Conservation (phyloP, 1,140 invertebrate genomes). For the Epicauta chinensis region DNA sequence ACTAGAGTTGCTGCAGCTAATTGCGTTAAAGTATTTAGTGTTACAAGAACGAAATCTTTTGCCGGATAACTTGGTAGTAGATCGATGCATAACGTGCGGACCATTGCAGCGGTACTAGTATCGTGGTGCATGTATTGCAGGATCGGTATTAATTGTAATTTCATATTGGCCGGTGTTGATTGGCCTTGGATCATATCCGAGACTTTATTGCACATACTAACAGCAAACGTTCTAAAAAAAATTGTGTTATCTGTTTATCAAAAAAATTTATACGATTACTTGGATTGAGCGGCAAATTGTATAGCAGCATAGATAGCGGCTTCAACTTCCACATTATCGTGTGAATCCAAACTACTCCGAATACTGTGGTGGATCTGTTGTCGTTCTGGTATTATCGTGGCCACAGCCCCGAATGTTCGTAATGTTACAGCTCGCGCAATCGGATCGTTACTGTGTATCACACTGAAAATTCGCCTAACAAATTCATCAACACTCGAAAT, state of each 20-base stretch:
- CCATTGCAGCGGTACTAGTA: slow-evolving; percentile 73
- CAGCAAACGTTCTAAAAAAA: slow-evolving; percentile 77
- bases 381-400: slow-evolving; percentile 85
- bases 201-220: slow-evolving; percentile 92
- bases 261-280: slow-evolving; percentile 47
- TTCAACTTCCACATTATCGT: slow-evolving; percentile 91
- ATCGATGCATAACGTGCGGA: slow-evolving; percentile 72
- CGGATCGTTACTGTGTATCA: slow-evolving; percentile 95
- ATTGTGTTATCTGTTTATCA: neutral
- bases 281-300: slow-evolving; percentile 88
- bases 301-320: slow-evolving; percentile 92
- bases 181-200: slow-evolving; percentile 92
- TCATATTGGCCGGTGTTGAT: slow-evolving; percentile 85
- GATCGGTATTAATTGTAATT: slow-evolving; percentile 84
- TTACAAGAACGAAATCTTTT: slow-evolving; percentile 79
- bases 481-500: slow-evolving; percentile 96
- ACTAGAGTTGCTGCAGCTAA: slow-evolving; percentile 83
- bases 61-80: slow-evolving; percentile 82
- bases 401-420: slow-evolving; percentile 84
- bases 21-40: slow-evolving; percentile 80
- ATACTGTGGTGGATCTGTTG: slow-evolving; percentile 96
- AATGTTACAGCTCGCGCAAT: slow-evolving; percentile 87
- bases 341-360: slow-evolving; percentile 83
- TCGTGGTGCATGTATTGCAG: slow-evolving; percentile 94
- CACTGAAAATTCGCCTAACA: slow-evolving; percentile 85